Evolutionary conservation across 1,140 invertebrate species (phyloP).

Genomic region (Tetranychus cinnabarinus): DNA sequence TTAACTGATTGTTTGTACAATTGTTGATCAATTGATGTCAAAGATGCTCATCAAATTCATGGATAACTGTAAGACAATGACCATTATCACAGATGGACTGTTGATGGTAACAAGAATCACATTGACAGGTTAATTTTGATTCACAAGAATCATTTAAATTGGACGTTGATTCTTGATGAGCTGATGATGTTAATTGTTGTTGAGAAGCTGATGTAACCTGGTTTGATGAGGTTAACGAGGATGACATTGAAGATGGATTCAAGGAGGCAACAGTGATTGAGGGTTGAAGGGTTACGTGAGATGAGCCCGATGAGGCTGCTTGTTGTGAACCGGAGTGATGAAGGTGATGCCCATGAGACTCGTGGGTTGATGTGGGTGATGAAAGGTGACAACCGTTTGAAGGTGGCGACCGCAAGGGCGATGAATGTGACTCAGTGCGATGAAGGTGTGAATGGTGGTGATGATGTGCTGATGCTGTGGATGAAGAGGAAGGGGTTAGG

Average conservation of each 20-base stretch:
- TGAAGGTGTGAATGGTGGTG: too few relatives aligned
- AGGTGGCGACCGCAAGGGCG: too few relatives aligned
- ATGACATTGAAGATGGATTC: too few relatives aligned
- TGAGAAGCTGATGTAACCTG: neutral
- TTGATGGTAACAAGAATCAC: neutral
- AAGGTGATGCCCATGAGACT: neutral
- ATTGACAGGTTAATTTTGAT: neutral
- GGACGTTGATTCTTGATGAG: neutral
- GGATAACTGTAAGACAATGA: neutral
- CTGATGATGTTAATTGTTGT: neutral
- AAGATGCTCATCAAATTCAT: constrained; percentile 1
- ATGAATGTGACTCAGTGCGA: too few relatives aligned
- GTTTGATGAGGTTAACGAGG: neutral
- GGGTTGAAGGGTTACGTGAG: too few relatives aligned
- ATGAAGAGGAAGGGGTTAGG: neutral
- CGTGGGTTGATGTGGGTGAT: too few relatives aligned
- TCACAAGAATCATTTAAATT: neutral
- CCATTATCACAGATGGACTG: neutral
- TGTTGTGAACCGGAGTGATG: neutral
- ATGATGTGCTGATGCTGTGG: too few relatives aligned
- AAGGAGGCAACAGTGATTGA: neutral
- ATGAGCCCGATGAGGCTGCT: too few relatives aligned
- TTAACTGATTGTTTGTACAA: too few relatives aligned
- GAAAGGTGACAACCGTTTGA: too few relatives aligned
- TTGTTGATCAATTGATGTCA: neutral